Evolutionary conservation across 2,113 vertebrate species (phyloP), one percentile per base, ranked within the genome.

Genomic region (Probosciger aterrimus): DNA sequence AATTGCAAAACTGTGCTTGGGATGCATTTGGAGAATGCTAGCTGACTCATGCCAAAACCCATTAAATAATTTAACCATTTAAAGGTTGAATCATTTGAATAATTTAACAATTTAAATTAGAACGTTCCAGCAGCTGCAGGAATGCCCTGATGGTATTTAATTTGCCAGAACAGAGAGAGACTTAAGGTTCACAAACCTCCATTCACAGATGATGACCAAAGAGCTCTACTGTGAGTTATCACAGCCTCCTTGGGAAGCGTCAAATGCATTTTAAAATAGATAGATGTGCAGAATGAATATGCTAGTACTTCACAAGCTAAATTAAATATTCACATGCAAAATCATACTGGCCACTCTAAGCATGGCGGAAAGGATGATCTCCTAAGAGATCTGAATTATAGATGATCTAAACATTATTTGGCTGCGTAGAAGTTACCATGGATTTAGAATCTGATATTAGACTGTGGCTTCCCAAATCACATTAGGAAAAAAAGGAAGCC

Each of bases 51-150:
- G 25, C 22, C 33, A 83, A 91, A 89, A 41, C 7, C 7, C 30
- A 53, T 70, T 78, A 84, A 94, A 95, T 92, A 78, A 78, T 94
- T 89, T 92, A 86, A 84, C 25, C 4, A 44, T 86, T 83, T 88
- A 91, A 92, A 3, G 2, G 14, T 62, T 86, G 46, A 91, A 86
- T 6, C 4, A 20, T 63, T 20, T 94, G n/a, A 81, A 96, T 92
- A 78, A 84, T 92, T 78, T 30, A 84, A 35, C n/a, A 70, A 49
- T 69, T 91, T 70, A 84, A 89, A 82, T 78, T 5, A 59, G 50
- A 70, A 91, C 41, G 55, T 74, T 95, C 44, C 22, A 59, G 77
- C 52, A 84, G 37, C 37, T 89, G 22, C n/a, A 89, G 28, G 53
- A 31, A 69, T 81, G 63, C 37, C 65, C 37, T 88, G 39, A 46